Conservation (phyloP, 1,140 invertebrate genomes). For the Marisa cornuarietis region DNA sequence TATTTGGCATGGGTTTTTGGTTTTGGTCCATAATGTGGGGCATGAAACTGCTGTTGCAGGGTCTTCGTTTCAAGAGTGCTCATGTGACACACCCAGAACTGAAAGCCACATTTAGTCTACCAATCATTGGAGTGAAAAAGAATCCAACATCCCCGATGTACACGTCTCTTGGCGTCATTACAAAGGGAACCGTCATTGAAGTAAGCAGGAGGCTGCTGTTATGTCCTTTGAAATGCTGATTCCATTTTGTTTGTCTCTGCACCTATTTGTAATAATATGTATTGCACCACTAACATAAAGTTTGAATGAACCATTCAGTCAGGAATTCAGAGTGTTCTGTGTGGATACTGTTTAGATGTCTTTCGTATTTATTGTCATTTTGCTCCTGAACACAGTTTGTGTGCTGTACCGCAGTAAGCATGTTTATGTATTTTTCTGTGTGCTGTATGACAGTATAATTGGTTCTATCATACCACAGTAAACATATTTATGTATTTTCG, state of each 20-base stretch:
- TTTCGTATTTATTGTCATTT: no score
- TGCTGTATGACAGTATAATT: no score
- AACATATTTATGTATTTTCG: constrained; percentile 26
- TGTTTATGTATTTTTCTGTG: constrained; percentile 21
- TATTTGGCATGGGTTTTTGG: no score
- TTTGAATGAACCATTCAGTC: no score
- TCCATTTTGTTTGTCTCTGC: background rate
- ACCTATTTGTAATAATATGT: background rate
- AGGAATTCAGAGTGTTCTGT: no score
- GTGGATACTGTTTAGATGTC: no score
- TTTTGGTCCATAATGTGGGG: no score
- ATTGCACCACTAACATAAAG: background rate
- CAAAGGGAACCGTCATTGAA: constrained; percentile 76
- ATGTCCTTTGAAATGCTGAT: background rate
- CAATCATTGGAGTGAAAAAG: constrained; percentile 99
- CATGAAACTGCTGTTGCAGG: constrained; percentile 45
- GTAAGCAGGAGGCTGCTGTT: constrained; percentile 33
- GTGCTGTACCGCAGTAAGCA: no score
- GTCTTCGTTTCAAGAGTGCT: constrained; percentile 76
- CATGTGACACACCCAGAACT: constrained; percentile 99
- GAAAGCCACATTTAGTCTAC: constrained; percentile 97
- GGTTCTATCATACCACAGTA: no score
- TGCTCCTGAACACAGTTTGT: no score
- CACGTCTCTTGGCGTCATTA: constrained; percentile 97
- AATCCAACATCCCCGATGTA: constrained; percentile 98